Evolutionary conservation across 2,797 vertebrate species (phyloP), one percentile per base, ranked within the genome.

Genomic region (Macroramphosus scolopax): DNA sequence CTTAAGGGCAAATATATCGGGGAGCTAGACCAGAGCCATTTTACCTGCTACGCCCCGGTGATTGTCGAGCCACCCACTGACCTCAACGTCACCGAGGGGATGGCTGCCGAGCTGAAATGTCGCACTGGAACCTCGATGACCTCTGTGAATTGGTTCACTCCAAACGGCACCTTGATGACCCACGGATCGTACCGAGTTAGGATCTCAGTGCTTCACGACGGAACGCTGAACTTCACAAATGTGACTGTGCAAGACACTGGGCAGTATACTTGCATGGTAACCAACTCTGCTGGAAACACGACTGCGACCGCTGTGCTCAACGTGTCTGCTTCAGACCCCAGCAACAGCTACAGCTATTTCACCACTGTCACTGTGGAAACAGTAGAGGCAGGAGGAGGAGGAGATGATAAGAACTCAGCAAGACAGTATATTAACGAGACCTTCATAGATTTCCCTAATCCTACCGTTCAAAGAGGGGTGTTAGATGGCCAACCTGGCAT

Each of bases 211-310:
- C 84, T 98, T 51, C 95, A 98, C 33, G 95, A 98, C 4, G 95
- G 95, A 17, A 98, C 95, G 0, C 89, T 98, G 59, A 98, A 98
- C 80, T 98, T 98, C 85, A 98, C 95, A 73, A 98, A 98, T 15
- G 96, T 97, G 66, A 98, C 96, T 0, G 93, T 98, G 83, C 96
- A 98, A 72, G 96, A 98, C 80, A 97, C 96, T 0, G 95, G 96
- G 4, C 93, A 95, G 52, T 98, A 98, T 83, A 97, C 96, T 9
- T 98, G 96, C 83, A 96, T 98, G 94, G 96, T 98, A 40, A 97
- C 93, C 83, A 98, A 98, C 87, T 95, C 95, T 0, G 96, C 96
- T 0, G 96, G 96, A 57, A 98, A 98, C 83, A 97, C 95, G 68
- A 96, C 95, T 0, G 96, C 96, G 24, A 92, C 93, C 0, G 96